These are phyloP conservation scores for Dorcus hopei DNA, from an alignment of 2,888 invertebrate genomes.

Conservation along the genomic window DNA sequence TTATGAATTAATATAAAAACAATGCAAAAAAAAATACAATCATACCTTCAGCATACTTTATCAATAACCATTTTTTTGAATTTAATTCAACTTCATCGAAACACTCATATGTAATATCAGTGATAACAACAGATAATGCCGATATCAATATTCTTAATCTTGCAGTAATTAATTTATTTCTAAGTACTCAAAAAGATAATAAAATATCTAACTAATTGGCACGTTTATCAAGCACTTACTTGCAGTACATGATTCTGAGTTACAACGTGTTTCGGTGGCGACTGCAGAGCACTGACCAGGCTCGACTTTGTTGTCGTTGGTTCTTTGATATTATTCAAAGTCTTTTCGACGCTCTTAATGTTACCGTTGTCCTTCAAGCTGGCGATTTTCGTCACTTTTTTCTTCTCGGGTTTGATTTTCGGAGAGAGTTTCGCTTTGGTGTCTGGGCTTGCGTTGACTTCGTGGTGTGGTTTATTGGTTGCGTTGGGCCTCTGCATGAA, in stretches of 20 bases:
- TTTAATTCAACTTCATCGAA: too few species aligned
- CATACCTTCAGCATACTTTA: too few species aligned
- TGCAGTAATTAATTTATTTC: too few species aligned
- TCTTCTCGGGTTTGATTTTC: slow-evolving; percentile 45
- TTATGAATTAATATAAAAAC: too few species aligned
- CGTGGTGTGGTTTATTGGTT: slow-evolving; percentile 12
- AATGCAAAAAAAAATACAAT: too few species aligned
- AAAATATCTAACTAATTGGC: not conserved
- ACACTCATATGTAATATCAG: too few species aligned
- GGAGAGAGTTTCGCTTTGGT: slow-evolving; percentile 40
- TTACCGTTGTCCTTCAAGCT: slow-evolving; percentile 11
- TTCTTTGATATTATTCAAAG: slow-evolving; percentile 28
- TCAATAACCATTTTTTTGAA: too few species aligned
- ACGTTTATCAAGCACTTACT: slow-evolving; percentile 3
- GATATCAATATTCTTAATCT: too few species aligned
- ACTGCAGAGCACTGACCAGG: slow-evolving; percentile 34
- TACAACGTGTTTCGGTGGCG: slow-evolving; percentile 37
- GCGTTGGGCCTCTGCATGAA: slow-evolving; percentile 46
- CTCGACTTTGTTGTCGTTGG: slow-evolving; percentile 19
- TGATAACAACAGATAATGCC: too few species aligned
- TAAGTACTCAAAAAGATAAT: too few species aligned
- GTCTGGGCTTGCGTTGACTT: slow-evolving; percentile 27
- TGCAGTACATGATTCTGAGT: slow-evolving; percentile 36
- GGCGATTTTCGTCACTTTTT: slow-evolving; percentile 27
- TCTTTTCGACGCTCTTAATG: slow-evolving; percentile 25